Evolutionary conservation across 2,888 invertebrate species (phyloP).

Genomic region (Oxyteleia sp.): DNA sequence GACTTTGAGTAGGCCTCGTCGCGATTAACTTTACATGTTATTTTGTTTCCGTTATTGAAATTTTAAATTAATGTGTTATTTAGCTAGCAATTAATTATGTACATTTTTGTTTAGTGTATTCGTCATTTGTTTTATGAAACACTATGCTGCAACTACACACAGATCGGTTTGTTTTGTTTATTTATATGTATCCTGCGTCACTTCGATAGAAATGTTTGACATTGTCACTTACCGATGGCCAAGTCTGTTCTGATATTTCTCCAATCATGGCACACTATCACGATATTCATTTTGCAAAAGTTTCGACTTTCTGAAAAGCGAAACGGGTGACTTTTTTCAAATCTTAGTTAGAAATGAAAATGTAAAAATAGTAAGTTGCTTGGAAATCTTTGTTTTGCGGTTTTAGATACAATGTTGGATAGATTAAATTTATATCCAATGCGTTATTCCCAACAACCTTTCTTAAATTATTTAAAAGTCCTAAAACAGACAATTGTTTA

Average conservation of each 20-base stretch:
- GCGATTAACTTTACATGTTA: conserved; percentile 26
- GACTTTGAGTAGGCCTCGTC: conserved; percentile 13
- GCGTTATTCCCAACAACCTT: too few species aligned
- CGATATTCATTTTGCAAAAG: conserved; percentile 41
- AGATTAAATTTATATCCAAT: too few species aligned
- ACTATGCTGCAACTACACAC: conserved; percentile 64
- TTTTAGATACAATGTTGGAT: too few species aligned
- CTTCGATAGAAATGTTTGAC: conserved; percentile 32
- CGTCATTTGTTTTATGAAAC: conserved; percentile 57
- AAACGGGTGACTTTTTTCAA: too few species aligned
- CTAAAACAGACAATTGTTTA: too few species aligned
- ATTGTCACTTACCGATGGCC: conserved; percentile 51
- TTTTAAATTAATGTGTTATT: conserved; percentile 55
- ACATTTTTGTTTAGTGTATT: conserved; percentile 67
- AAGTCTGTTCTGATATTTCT: conserved; percentile 38
- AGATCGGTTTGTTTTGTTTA: conserved; percentile 45
- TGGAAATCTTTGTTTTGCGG: too few species aligned
- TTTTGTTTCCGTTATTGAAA: conserved; percentile 48
- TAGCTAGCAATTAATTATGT: conserved; percentile 64
- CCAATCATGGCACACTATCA: conserved; percentile 33
- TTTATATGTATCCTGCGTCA: conserved; percentile 24
- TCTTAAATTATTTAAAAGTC: too few species aligned
- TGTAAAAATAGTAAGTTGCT: too few species aligned
- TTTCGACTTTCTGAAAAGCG: background rate
- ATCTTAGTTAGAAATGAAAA: too few species aligned